Evolutionary conservation across 1,140 invertebrate species (phyloP).

Genomic region (Penaeus chinensis): DNA sequence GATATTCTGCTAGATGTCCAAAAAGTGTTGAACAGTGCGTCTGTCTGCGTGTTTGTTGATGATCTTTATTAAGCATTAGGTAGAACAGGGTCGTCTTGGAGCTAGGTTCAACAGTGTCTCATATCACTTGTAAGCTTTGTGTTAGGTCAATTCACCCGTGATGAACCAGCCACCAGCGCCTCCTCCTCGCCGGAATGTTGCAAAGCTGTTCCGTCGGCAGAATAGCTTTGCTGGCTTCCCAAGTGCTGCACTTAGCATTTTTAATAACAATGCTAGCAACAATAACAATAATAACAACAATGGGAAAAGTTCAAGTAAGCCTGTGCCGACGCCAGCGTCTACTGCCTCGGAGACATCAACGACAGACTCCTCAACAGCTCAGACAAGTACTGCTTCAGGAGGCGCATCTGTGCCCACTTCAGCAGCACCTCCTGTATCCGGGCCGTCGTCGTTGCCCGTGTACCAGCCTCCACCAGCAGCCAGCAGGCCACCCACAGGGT

Average conservation of each 20-base stretch:
- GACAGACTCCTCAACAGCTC: not conserved
- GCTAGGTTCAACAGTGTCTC: no score
- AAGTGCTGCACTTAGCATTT: conserved; percentile 51
- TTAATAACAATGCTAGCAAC: conserved; percentile 48
- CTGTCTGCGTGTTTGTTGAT: conserved; percentile 16
- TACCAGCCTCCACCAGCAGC: conserved; percentile 56
- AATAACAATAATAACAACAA: conserved; percentile 39
- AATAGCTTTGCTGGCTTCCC: conserved; percentile 63
- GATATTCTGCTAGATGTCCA: no score
- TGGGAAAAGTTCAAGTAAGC: conserved; percentile 31
- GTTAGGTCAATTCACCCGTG: conserved; percentile 17
- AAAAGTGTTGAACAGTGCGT: not conserved
- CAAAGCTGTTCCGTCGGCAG: conserved; percentile 59
- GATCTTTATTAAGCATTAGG: no score
- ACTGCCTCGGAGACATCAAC: not conserved
- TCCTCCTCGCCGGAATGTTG: conserved; percentile 47
- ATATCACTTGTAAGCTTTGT: no score
- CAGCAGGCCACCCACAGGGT: conserved; percentile 43
- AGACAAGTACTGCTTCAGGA: conserved; percentile 5
- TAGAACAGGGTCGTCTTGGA: no score
- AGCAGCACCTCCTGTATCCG: not conserved
- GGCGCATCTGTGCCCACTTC: not conserved
- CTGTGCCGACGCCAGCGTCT: not conserved
- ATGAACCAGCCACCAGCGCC: conserved; percentile 54
- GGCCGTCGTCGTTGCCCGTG: conserved; percentile 29